phyloP scores from a whole-genome alignment of 1,140 invertebrate genomes.

The Drosophila athabasca region DNA sequence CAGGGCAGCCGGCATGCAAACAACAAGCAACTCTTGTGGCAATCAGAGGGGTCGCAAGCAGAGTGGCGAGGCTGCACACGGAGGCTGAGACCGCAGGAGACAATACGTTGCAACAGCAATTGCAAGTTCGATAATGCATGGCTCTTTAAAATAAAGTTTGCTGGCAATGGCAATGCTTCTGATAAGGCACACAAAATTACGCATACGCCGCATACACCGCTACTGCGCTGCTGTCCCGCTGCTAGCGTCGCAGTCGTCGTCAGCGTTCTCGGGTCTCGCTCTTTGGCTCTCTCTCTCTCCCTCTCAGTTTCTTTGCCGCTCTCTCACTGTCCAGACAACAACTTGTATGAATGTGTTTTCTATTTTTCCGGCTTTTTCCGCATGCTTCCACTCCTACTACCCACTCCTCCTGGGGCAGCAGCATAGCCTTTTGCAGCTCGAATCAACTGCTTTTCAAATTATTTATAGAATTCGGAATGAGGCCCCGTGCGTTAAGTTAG shows the following conservation, averaged over 20 bases:
- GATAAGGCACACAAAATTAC: slow-evolving; percentile 71
- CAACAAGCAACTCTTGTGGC: slow-evolving; percentile 33
- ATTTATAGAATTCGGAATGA: slow-evolving; percentile 80
- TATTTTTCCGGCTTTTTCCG: slow-evolving; percentile 56
- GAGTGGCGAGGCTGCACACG: neutral
- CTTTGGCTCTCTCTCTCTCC: neutral
- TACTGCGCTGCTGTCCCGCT: slow-evolving; percentile 15
- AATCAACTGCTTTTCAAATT: slow-evolving; percentile 75
- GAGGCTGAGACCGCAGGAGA: slow-evolving; percentile 21
- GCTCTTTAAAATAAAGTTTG: slow-evolving; percentile 74
- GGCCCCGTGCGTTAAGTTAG: slow-evolving; percentile 46
- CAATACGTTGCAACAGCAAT: slow-evolving; percentile 37
- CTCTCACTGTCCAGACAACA: slow-evolving; percentile 41
- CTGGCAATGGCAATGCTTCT: slow-evolving; percentile 44
- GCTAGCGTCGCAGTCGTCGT: slow-evolving; percentile 22
- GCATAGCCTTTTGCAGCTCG: slow-evolving; percentile 46
- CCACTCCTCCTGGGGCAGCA: neutral
- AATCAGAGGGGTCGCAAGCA: slow-evolving; percentile 2
- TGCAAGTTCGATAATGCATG: slow-evolving; percentile 46
- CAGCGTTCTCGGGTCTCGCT: neutral
- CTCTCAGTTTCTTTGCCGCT: slow-evolving; percentile 4
- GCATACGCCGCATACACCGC: slow-evolving; percentile 65
- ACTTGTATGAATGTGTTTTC: slow-evolving; percentile 78
- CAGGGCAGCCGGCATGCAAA: slow-evolving; percentile 53
- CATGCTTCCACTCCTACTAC: neutral